Evolutionary conservation across 2,888 invertebrate genomes (phyloP), one percentile per base, ranked within the genome.

Genomic region (Masnerella sp.): DNA sequence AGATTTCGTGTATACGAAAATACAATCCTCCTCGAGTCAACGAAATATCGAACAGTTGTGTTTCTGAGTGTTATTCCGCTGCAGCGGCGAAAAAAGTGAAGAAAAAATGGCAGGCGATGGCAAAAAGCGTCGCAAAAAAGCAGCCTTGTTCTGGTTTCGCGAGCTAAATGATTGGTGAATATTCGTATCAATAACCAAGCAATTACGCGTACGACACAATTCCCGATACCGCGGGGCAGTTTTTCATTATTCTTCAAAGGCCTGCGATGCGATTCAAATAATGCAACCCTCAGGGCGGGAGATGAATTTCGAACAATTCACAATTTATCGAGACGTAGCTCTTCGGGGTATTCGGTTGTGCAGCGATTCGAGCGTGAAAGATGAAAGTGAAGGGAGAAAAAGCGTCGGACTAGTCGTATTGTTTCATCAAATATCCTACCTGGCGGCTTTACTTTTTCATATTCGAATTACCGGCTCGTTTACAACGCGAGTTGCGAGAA

Each of bases 401-500:
- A 9, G 17, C 12, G 15, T 14, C 15, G 14, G 18, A 58, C 32
- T 43, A 62, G 47, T 47, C n/a, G 14, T 42, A 61, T 49, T 75
- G 61, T 68, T 68, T 62, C 42, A 62, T 64, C 64, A 32, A 67
- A 74, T 43, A 32, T 25, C 12, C 30, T 49, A 22, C 32, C 59
- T 54, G 58, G n/a, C 14, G 45, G 52, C 47, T 52, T 68, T 69
- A 59, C 49, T 59, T 64, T 69, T 69, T 64, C 64, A 68, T 51
- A 43, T 56, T 30, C 20, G 72, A 71, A 75, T 74, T 72, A 65
- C 67, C 36, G 32, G 18, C 47, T 52, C 68, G 61, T 68, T 72
- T 73, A 71, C 58, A 67, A 56, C 71, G 51, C 65, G 42, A 67
- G 61, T 52, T 62, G 64, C 40, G 54, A 51, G 68, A 71, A 72